A percentile compares a stretch with the other conserved stretches of the same genome.
phyloP scores from a whole-genome alignment of 1,140 invertebrate species.

The Fopius arisanus region DNA sequence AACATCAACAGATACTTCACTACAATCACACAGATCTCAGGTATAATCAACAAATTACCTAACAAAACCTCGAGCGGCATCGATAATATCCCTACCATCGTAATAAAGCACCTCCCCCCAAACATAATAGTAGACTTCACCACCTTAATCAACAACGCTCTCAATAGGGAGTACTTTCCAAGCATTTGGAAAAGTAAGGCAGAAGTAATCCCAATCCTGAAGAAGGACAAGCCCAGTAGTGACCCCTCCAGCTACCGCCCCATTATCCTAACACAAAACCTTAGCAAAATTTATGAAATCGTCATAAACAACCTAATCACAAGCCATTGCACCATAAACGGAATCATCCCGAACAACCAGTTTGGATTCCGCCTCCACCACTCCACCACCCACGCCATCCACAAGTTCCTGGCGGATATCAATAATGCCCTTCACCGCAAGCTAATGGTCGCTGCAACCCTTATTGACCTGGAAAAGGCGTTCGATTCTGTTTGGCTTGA shows the following conservation, averaged over 20 bases:
- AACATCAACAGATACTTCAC: not conserved
- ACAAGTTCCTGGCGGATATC: conserved; percentile 24
- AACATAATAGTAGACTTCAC: conserved; percentile 14
- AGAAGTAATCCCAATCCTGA: conserved; percentile 36
- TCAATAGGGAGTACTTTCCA: conserved; percentile 34
- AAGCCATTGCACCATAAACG: not conserved
- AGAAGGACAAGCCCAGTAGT: conserved; percentile 33
- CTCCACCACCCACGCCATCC: conserved; percentile 18
- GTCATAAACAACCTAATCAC: conserved; percentile 23
- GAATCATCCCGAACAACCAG: conserved; percentile 8
- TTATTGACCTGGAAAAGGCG: conserved; percentile 23
- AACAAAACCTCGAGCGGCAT: conserved; percentile 36
- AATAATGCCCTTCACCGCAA: not conserved
- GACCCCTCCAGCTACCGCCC: conserved; percentile 35
- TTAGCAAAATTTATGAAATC: conserved; percentile 44
- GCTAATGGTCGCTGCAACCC: conserved; percentile 11
- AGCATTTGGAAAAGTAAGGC: conserved; percentile 37
- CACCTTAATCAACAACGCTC: conserved; percentile 25
- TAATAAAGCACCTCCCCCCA: conserved; percentile 23
- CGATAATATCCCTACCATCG: conserved; percentile 27
- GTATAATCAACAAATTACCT: conserved; percentile 23
- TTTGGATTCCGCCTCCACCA: conserved; percentile 17
- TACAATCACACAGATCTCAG: not conserved
- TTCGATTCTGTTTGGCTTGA: conserved; percentile 36
- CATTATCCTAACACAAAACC: conserved; percentile 34